phyloP scores from a whole-genome alignment of 30 jellyfish, hydroid and myxozoan genomes.

The Aurelia coerulea region DNA sequence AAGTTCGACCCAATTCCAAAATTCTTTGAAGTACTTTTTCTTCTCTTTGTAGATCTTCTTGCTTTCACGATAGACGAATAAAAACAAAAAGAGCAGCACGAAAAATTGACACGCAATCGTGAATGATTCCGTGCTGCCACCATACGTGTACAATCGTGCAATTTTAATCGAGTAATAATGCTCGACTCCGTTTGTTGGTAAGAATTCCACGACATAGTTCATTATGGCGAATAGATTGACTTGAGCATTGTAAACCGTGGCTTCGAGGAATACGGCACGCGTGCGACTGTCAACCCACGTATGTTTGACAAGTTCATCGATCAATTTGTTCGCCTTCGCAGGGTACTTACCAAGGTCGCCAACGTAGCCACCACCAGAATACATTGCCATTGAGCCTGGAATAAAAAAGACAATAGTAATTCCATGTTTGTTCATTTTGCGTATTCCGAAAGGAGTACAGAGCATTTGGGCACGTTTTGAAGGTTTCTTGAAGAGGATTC shows the following conservation, averaged over 20 bases:
- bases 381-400: conserved; percentile 87
- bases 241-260: conserved; percentile 93
- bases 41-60: conserved; percentile 89
- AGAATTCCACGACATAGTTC: conserved; percentile 87
- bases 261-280: conserved; percentile 90
- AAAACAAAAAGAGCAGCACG: conserved; percentile 80
- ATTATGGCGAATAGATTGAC: conserved; percentile 91
- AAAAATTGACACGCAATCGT: conserved; percentile 96
- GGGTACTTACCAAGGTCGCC: conserved; percentile 95
- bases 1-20: conserved; percentile 93
- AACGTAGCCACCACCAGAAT: conserved; percentile 96
- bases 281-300: conserved; percentile 92
- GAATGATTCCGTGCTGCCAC: conserved; percentile 94
- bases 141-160: conserved; percentile 96
- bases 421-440: too few relatives aligned
- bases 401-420: not conserved
- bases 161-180: conserved; percentile 76
- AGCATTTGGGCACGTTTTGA: too few relatives aligned
- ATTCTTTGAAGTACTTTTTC: conserved; percentile 78
- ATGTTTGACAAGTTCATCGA: conserved; percentile 57
- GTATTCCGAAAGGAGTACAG: too few relatives aligned
- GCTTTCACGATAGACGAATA: conserved; percentile 89
- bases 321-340: conserved; percentile 58
- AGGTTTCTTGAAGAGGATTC: too few relatives aligned
- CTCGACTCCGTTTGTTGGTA: conserved; percentile 92